Evolutionary conservation across 1,140 invertebrate species (phyloP).

Genomic region (Laupala kohalensis): DNA sequence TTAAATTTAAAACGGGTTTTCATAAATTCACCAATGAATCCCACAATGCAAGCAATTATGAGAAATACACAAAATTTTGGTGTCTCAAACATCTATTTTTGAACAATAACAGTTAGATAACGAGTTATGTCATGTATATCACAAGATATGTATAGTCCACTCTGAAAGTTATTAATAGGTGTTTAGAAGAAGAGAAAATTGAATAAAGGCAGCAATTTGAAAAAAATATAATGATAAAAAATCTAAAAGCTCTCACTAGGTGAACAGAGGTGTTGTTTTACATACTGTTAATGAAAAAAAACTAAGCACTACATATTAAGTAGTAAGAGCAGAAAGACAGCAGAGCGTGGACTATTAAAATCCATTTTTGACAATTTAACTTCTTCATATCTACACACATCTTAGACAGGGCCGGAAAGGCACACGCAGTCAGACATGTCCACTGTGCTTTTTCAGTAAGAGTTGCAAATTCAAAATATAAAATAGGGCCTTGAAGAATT

Average conservation of each 20-base stretch:
- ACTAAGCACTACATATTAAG: background rate
- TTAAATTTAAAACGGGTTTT: no score
- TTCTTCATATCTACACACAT: background rate
- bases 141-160: background rate
- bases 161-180: background rate
- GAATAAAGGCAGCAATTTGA: background rate
- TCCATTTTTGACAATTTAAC: no score
- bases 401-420: background rate
- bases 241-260: background rate
- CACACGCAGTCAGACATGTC: no score
- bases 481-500: no score
- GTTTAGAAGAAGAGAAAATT: background rate
- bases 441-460: background rate
- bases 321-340: background rate
- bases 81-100: background rate
- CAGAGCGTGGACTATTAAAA: background rate
- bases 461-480: no score
- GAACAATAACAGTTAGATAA: background rate
- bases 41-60: no score
- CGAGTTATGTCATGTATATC: background rate
- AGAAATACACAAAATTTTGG: no score
- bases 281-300: background rate
- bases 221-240: background rate
- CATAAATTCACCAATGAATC: no score
- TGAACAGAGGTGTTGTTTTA: no score